These are phyloP conservation scores for Lepidurus packardi DNA, from an alignment of 1,140 invertebrate genomes.

Conservation along the genomic window DNA sequence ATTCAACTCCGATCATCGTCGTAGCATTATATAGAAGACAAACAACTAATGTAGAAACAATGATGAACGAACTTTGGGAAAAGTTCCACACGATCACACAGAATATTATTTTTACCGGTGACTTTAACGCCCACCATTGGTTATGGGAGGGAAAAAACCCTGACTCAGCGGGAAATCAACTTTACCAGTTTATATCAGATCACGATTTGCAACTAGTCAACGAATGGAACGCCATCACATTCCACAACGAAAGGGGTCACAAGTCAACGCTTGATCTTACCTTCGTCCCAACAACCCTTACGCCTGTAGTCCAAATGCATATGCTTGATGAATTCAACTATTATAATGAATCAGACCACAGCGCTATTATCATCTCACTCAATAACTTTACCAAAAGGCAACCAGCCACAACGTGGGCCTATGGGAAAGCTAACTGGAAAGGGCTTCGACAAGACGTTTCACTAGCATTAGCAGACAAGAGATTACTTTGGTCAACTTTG, in stretches of 20 bases:
- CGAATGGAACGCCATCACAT: not conserved
- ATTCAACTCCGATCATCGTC: not conserved
- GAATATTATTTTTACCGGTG: not conserved
- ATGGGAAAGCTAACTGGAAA: not conserved
- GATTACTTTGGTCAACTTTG: not conserved
- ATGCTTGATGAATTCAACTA: not conserved
- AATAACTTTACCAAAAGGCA: not conserved
- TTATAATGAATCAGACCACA: not conserved
- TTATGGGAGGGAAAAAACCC: not conserved
- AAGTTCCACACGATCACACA: not conserved
- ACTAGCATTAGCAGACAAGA: not conserved
- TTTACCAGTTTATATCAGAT: not conserved
- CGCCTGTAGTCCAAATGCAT: not conserved
- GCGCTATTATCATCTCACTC: not conserved
- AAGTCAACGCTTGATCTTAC: conserved; percentile 19
- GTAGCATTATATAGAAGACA: not conserved
- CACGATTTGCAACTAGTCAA: not conserved
- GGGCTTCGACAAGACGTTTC: not conserved
- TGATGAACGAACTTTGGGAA: not conserved
- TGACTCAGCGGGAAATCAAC: not conserved
- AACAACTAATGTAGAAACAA: not conserved
- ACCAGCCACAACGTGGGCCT: not conserved
- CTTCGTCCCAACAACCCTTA: not conserved
- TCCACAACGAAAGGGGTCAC: conserved; percentile 16
- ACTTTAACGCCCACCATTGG: conserved; percentile 16